phyloP scores from a whole-genome alignment of 2,797 vertebrate genomes.

The Pyrocephalus nanus region DNA sequence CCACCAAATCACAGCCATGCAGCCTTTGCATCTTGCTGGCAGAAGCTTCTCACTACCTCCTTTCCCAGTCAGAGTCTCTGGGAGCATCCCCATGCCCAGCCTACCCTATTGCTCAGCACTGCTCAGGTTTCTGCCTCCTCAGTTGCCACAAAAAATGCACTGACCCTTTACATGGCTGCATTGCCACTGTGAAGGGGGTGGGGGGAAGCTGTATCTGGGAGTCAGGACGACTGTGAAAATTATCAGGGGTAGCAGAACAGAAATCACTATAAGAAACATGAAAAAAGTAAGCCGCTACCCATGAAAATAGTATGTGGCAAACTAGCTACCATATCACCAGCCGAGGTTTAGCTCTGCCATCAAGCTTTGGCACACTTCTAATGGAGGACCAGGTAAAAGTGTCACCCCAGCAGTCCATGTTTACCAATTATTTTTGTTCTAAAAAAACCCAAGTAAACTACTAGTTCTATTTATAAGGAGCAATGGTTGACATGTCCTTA shows the following conservation, averaged over 20 bases:
- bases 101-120: neutral
- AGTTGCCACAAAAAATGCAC: neutral
- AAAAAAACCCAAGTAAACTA: neutral
- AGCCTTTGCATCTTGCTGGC: neutral
- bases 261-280: neutral
- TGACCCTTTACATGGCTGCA: neutral
- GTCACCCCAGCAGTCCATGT: neutral
- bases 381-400: neutral
- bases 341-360: neutral
- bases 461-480: neutral
- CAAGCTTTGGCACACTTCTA: neutral
- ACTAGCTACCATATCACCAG: neutral
- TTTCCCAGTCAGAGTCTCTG: neutral
- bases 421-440: neutral
- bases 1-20: neutral
- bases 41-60: neutral
- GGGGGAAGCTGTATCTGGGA: neutral
- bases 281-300: neutral
- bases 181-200: accelerated
- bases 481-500: neutral
- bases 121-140: neutral
- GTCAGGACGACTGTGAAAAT: neutral
- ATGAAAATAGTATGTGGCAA: neutral
- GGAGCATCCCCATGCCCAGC: neutral
- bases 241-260: neutral